Conservation (phyloP, 2,888 invertebrate species). For the Tachina grossa region DNA sequence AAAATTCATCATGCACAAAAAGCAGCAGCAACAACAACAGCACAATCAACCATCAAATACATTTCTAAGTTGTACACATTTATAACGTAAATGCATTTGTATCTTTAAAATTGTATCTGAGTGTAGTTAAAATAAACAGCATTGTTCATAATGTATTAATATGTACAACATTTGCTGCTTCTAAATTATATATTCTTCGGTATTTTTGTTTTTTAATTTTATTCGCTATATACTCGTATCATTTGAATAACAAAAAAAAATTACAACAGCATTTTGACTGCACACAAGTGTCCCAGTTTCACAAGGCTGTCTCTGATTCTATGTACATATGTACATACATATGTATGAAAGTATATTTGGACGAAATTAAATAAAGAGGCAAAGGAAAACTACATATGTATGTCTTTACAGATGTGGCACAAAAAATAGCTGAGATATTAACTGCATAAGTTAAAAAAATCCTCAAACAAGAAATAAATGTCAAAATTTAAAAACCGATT, state of each 20-base stretch:
- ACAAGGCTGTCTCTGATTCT: conserved; percentile 78
- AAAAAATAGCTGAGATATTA: not conserved
- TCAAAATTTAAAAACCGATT: not conserved
- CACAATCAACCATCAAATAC: conserved; percentile 21
- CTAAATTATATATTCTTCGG: conserved; percentile 21
- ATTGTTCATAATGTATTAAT: conserved; percentile 23
- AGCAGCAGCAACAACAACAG: conserved; percentile 18
- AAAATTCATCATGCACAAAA: conserved; percentile 25
- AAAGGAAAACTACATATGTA: not conserved
- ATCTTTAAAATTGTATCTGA: conserved; percentile 47
- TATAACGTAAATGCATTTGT: conserved; percentile 30
- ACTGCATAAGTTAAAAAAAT: no score
- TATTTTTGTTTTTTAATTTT: not conserved
- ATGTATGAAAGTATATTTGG: not conserved
- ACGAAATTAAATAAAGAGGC: conserved; percentile 19
- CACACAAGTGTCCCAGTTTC: conserved; percentile 83
- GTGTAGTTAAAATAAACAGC: conserved; percentile 17
- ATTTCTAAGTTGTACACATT: conserved; percentile 18
- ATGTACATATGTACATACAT: conserved; percentile 40
- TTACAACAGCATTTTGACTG: conserved; percentile 71
- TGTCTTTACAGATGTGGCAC: conserved; percentile 1
- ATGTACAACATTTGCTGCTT: not conserved
- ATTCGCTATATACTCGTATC: not conserved
- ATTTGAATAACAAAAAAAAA: not conserved
- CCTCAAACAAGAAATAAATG: not conserved